These are phyloP conservation scores for Pogonomyrmex californicus DNA, from an alignment of 1,140 invertebrate genomes.

Conservation along the genomic window DNA sequence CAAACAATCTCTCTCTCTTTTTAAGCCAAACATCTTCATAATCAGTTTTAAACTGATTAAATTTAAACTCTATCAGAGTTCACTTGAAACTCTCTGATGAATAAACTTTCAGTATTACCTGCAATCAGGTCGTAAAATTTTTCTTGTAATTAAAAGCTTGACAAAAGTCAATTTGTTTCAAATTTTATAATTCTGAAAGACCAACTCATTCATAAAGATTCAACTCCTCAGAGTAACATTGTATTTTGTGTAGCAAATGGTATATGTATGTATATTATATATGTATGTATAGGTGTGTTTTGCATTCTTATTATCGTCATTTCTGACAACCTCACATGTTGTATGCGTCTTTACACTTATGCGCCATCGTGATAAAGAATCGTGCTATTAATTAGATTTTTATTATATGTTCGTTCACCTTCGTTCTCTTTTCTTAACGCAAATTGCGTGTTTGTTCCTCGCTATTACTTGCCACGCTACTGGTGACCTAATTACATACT, in stretches of 20 bases:
- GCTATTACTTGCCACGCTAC: conserved; percentile 24
- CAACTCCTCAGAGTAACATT: too few species aligned
- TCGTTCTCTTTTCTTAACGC: conserved; percentile 24
- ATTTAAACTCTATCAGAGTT: background rate
- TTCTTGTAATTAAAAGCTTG: background rate
- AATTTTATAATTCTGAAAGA: conserved; percentile 8
- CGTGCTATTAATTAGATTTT: conserved; percentile 46
- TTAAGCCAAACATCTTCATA: background rate
- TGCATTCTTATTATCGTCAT: conserved; percentile 48
- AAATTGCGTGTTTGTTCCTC: conserved; percentile 48
- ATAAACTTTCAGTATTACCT: conserved; percentile 3
- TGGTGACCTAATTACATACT: conserved; percentile 47
- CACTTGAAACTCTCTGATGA: background rate
- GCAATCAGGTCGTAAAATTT: background rate
- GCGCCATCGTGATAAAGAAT: conserved; percentile 41
- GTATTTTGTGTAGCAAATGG: too few species aligned
- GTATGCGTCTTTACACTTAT: conserved; percentile 38
- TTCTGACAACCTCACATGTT: conserved; percentile 31
- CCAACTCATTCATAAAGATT: too few species aligned
- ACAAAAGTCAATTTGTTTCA: background rate
- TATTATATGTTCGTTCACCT: conserved; percentile 63
- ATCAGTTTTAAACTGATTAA: background rate
- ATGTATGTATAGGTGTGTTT: conserved; percentile 1
- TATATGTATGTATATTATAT: too few species aligned
- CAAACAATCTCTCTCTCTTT: too few species aligned